These are phyloP conservation scores for Psittacus erithacus DNA, from an alignment of 2,113 vertebrate species.

Conservation along the genomic window DNA sequence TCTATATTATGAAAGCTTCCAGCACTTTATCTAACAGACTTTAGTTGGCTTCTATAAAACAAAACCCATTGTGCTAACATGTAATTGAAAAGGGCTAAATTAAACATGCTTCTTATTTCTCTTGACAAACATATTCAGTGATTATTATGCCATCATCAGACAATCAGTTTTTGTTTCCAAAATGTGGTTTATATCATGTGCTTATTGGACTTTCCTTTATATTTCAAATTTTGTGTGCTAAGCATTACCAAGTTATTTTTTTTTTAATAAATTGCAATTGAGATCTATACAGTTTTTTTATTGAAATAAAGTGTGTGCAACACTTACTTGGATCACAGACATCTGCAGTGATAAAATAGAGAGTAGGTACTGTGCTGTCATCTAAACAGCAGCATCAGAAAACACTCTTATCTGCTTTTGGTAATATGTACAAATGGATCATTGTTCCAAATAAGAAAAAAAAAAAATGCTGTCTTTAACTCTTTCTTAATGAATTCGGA, in stretches of 20 bases:
- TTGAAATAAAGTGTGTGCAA: not conserved
- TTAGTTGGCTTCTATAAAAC: not conserved
- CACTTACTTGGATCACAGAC: not conserved
- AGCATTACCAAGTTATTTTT: not conserved
- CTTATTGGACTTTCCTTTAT: not conserved
- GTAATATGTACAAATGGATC: not conserved
- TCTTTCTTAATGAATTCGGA: not conserved
- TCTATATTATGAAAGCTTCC: not conserved
- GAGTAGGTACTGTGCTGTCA: not conserved
- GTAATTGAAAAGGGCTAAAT: conserved; percentile 7
- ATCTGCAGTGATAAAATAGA: not conserved
- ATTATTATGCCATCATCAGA: not conserved
- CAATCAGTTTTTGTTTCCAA: not conserved
- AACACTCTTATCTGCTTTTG: not conserved
- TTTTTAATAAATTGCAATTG: not conserved
- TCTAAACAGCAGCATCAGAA: not conserved
- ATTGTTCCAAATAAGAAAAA: not conserved
- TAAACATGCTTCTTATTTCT: conserved; percentile 25
- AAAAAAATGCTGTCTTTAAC: not conserved
- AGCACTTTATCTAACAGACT: not conserved
- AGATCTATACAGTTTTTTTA: not conserved
- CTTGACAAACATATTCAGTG: not conserved
- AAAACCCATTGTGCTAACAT: not conserved
- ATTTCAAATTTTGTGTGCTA: not conserved
- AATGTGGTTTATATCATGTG: conserved; percentile 2